Evolutionary conservation across 1,140 invertebrate genomes (phyloP), one percentile per base, ranked within the genome.

Genomic region (Adelges cooleyi): DNA sequence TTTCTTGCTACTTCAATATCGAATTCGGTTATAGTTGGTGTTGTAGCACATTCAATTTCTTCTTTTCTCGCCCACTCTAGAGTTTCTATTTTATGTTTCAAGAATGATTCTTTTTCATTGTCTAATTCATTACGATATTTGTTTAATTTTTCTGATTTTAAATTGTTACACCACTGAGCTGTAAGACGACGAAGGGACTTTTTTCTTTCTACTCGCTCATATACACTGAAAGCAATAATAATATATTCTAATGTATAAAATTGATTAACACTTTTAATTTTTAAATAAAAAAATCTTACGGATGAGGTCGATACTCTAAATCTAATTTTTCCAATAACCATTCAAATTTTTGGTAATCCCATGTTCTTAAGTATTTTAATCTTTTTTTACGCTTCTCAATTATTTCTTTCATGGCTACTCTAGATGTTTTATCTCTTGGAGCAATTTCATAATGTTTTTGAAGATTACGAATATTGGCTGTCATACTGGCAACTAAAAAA

Each of bases 281-380:
- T 33, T 33, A 6, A 33, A 6, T 33, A 33, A 33, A 33, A 6
- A 27, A 36, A 40, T 67, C 68, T 53, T 66, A 67, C 66, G 86
- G 82, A 66, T 76, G 72, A 23, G 82, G 81, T 71, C 85, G 84
- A 70, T 87, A 92, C 40, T 84, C 77, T 67, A 95, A 76, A 69
- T 90, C 84, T 1, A 95, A 74, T 72, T 84, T 81, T 69, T 91
- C 86, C 9, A 92, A 71, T n/a, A 93, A 69, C 87, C 88, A 93
- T 74, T 92, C 87, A 74, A 89, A 94, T 49, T 84, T 81, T 69
- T 84, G 85, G 73, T 92, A 91, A 73, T 94, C 90, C 76, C 80
- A 80, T 38, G 76, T 75, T 29, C 89, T 75, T 20, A 93, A 73
- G 62, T 76, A 75, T 69, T 81, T 86, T 3, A 94, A 72, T 29